Base-by-base conservation (phyloP, 1,140 invertebrate species). In the Hydropsyche tenuis region DNA sequence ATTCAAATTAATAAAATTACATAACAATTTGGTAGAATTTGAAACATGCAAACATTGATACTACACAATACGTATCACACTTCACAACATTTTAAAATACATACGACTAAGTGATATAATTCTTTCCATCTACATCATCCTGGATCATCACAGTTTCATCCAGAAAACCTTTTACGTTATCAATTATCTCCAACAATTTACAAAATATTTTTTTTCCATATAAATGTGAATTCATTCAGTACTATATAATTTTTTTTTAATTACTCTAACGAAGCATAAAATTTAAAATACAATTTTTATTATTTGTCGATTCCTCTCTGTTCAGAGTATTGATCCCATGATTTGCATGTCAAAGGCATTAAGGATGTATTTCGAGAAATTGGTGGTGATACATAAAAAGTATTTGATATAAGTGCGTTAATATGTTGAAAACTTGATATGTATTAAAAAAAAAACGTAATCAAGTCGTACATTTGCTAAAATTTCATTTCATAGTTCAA, bases 221-320 rank as follows among this genome's bases (percentile, higher is more conserved):
- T n/a, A 37, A 4, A 37, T 37, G 30, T 4, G 3, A 37, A 37
- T 37, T 37, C 3, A 37, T 4, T 37, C 30, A 37, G 30, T 37
- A 37, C 30, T 37, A 37, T 37, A 4, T 37, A 37, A 37, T 4
- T 37, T 37, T 37, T 9, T 37, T 9, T 4, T 37, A 37, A 37
- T 37, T 25, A 60, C 18, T 9, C 51, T 60, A 60, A 60, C 25
- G 22, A 60, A 60, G 56, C 56, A 60, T 23, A 23, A 60, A 25
- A 22, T 56, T 60, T 25, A 60, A 12, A 60, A 60, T 60, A 60
- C 18, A 48, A 37, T 37, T 45, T 45, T 72, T 63, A 68, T 68
- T 68, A 72, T 72, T 72, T 72, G 69, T 72, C 69, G 22, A 62
- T 72, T 72, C 27, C 3, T 72, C 42, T 72, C 69, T 72, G 7